These are phyloP conservation scores for Pedetes capensis DNA, from an alignment of 2,113 vertebrate genomes.

Conservation along the genomic window DNA sequence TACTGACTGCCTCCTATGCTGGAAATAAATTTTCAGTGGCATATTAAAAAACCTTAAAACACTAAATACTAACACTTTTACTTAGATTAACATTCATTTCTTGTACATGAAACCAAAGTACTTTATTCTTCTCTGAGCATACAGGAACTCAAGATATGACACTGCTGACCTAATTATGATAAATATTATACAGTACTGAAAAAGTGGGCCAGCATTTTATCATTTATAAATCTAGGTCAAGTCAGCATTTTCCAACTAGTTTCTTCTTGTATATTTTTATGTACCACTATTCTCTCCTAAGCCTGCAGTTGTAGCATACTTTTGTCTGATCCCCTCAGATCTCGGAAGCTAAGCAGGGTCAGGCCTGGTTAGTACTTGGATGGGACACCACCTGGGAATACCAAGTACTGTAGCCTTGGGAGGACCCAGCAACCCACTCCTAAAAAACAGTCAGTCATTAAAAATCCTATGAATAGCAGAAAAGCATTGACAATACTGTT, in stretches of 20 bases:
- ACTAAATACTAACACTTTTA: not conserved
- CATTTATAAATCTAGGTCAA: constrained; percentile 62
- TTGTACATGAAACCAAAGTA: not conserved
- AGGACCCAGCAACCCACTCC: no score
- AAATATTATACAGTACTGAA: constrained; percentile 30
- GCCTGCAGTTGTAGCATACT: no score
- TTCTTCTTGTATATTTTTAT: constrained; percentile 5
- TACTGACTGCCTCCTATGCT: not conserved
- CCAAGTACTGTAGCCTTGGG: no score
- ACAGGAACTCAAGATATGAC: constrained; percentile 2
- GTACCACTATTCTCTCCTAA: not conserved
- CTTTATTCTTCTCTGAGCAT: not conserved
- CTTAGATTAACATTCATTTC: not conserved
- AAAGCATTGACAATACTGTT: no score
- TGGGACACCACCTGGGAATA: no score
- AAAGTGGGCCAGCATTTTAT: constrained; percentile 61
- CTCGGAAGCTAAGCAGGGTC: no score
- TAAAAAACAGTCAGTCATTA: no score
- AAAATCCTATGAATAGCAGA: no score
- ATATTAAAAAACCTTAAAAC: not conserved
- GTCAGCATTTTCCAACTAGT: constrained; percentile 53
- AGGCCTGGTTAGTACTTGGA: no score
- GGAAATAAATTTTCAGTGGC: not conserved
- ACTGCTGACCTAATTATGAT: constrained; percentile 2
- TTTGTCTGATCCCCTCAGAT: no score